phyloP scores from a whole-genome alignment of 2,888 invertebrate genomes.

The Mesorhabditis belari region DNA sequence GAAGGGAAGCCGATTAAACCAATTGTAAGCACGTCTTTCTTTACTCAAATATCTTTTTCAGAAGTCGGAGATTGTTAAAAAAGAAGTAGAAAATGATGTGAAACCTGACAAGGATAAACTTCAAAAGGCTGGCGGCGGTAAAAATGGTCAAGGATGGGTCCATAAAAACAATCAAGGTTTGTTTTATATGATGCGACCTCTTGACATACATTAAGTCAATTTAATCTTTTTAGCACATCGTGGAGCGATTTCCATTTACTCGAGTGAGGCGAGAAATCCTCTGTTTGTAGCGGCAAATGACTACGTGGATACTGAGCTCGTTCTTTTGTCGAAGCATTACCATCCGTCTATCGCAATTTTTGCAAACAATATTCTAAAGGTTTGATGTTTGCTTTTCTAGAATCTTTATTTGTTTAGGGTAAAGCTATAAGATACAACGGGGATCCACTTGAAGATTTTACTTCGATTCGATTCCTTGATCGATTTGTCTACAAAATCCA shows the following conservation, averaged over 20 bases:
- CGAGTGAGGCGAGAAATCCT: conserved; percentile 71
- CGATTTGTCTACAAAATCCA: conserved; percentile 88
- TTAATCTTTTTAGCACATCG: conserved; percentile 3
- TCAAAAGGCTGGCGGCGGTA: not conserved
- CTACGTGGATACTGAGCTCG: conserved; percentile 71
- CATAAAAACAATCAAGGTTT: not conserved
- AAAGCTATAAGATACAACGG: conserved; percentile 68
- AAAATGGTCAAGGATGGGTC: not conserved
- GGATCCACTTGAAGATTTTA: conserved; percentile 87
- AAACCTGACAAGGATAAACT: not conserved
- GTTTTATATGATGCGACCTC: no score
- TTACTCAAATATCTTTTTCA: no score
- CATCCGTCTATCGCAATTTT: conserved; percentile 87
- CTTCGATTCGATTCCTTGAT: conserved; percentile 81
- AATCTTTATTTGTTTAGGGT: conserved; percentile 15
- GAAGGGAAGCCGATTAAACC: conserved; percentile 15
- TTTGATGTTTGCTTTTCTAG: conserved; percentile 36
- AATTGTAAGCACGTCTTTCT: no score
- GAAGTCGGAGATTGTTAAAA: no score
- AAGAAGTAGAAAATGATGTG: not conserved
- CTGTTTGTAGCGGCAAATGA: conserved; percentile 72
- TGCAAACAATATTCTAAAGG: conserved; percentile 70
- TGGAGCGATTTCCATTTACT: conserved; percentile 52
- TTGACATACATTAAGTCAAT: not conserved
- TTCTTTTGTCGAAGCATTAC: conserved; percentile 67